Conservation (phyloP, 1,140 invertebrate genomes). For the Idris sp. region DNA sequence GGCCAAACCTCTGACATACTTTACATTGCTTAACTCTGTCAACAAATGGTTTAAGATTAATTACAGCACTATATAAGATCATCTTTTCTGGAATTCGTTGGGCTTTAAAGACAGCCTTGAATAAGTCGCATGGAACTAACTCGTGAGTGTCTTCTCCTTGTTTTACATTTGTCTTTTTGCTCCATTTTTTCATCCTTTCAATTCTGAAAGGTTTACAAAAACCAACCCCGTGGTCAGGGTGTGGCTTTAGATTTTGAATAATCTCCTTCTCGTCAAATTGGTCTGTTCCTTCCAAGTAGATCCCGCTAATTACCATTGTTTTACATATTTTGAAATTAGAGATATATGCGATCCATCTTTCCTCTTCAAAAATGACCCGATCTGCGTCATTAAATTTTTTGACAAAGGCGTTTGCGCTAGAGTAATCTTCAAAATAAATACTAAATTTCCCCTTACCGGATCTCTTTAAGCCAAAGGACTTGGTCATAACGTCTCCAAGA, state of each 20-base stretch:
- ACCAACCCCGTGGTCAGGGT: background rate
- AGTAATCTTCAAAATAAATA: too few species aligned
- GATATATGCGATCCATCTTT: conserved; percentile 5
- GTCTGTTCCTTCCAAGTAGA: background rate
- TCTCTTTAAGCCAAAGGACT: too few species aligned
- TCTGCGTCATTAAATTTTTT: background rate
- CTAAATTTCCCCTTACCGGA: too few species aligned
- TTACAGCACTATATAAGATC: background rate
- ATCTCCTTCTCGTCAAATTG: background rate
- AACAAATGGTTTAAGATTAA: background rate
- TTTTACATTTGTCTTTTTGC: too few species aligned
- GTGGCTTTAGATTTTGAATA: background rate
- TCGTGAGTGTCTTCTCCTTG: too few species aligned
- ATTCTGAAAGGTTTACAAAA: conserved; percentile 2
- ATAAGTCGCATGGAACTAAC: too few species aligned
- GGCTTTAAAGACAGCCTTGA: background rate
- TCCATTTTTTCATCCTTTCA: conserved; percentile 6
- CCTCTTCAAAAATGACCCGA: background rate
- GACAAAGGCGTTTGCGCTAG: background rate
- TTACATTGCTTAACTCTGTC: background rate
- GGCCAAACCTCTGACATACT: background rate
- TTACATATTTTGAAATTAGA: background rate
- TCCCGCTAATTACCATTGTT: background rate
- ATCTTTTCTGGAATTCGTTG: background rate
- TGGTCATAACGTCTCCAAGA: too few species aligned